These are phyloP conservation scores for Dysdera silvatica DNA, from an alignment of 1,140 invertebrate genomes.

Conservation along the genomic window DNA sequence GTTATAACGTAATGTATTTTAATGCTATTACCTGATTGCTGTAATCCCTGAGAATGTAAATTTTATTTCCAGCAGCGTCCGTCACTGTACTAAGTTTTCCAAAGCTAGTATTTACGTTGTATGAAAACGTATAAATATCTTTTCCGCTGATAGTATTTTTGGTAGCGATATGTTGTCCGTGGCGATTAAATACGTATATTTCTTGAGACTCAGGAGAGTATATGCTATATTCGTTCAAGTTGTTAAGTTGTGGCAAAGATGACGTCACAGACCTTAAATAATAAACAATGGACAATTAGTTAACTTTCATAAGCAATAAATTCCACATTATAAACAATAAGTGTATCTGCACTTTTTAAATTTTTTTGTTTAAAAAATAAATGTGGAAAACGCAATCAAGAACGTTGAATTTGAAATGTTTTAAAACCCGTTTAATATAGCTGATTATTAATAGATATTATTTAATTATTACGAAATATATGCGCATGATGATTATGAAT, in stretches of 20 bases:
- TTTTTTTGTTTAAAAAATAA: too few species aligned
- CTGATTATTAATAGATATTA: too few species aligned
- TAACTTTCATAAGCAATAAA: too few species aligned
- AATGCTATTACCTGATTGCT: conserved; percentile 41
- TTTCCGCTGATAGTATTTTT: conserved; percentile 85
- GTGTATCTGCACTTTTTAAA: too few species aligned
- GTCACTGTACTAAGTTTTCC: conserved; percentile 86
- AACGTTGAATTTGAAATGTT: too few species aligned
- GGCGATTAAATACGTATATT: conserved; percentile 78
- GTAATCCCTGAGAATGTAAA: conserved; percentile 81
- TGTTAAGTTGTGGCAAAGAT: conserved; percentile 79
- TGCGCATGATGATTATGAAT: too few species aligned
- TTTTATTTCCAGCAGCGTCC: conserved; percentile 86
- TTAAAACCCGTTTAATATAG: too few species aligned
- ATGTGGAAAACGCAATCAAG: too few species aligned
- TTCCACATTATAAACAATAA: too few species aligned
- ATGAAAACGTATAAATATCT: conserved; percentile 85
- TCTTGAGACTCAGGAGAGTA: conserved; percentile 83
- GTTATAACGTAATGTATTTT: not conserved
- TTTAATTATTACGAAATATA: too few species aligned
- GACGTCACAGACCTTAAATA: conserved; percentile 80
- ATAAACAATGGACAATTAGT: too few species aligned
- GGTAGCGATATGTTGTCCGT: conserved; percentile 89
- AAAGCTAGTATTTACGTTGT: conserved; percentile 95
- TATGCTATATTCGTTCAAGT: conserved; percentile 78